Evolutionary conservation across 2,797 vertebrate species (phyloP), one percentile per base, ranked within the genome.

Genomic region (Macrochelys suwanniensis): DNA sequence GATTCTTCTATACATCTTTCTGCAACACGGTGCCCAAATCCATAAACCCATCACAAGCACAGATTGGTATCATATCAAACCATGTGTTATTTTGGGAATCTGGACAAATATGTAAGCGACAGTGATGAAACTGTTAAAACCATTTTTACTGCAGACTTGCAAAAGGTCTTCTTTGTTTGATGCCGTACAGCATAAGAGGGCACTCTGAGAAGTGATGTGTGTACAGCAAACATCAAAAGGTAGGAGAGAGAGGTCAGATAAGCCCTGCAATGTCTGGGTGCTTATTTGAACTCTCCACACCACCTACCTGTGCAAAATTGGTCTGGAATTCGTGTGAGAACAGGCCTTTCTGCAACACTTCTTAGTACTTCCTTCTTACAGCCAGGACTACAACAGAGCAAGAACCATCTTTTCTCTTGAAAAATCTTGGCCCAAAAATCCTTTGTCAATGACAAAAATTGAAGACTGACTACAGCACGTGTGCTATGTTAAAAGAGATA

Each of bases 51-150:
- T 54, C 37, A 15, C 49, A 4, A 89, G 13, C 12, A 87, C 25
- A 87, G 91, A 91, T 3, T 89, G 28, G 33, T 92, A 83, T 82
- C 84, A 93, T 92, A 59, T 1, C 4, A 82, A 93, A 94, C 85
- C 1, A 42, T 47, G 11, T 6, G 6, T 9, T 88, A 1, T 3
- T 89, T 85, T 82, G 80, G 84, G 49, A 25, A 77, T 28, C 11
- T 77, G 47, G 80, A 15, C 4, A 53, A 94, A 54, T 33, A 57
- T 33, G 76, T 65, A 80, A 83, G 33, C 31, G 33, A 12, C 33
- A 89, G 79, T 47, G 81, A 89, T 89, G 71, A 5, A 94, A 85
- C 21, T 68, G 47, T 92, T 80, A 78, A 94, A 92, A 50, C 9
- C 8, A 16, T 56, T 93, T 92, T 95, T 80, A 53, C 12, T 80